Conservation (phyloP, 2,888 invertebrate species). For the Julus scanicus region DNA sequence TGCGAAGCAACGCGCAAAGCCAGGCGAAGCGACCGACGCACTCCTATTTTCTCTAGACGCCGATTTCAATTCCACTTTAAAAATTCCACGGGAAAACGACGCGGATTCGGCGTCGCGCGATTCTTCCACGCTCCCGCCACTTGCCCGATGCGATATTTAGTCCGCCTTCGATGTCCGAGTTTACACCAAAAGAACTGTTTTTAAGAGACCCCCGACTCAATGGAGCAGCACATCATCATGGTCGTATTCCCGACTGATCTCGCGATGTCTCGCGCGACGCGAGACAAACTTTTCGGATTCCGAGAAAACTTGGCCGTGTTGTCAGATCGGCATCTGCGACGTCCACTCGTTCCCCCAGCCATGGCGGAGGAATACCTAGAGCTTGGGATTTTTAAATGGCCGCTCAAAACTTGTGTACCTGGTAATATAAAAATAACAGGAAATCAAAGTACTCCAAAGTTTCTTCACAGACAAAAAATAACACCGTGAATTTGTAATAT, state of each 20-base stretch:
- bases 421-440: no score
- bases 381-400: no score
- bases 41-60: background rate
- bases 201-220: slow-evolving; percentile 1
- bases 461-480: no score
- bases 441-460: no score
- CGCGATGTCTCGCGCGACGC: background rate
- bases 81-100: background rate
- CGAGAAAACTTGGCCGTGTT: background rate
- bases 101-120: background rate
- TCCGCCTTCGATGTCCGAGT: background rate
- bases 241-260: background rate
- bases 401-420: no score
- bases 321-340: background rate
- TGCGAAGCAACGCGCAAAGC: no score
- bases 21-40: background rate
- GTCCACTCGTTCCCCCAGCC: background rate
- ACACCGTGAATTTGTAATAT: no score
- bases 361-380: no score
- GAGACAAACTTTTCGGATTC: background rate
- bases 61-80: background rate
- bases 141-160: background rate
- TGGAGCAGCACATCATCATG: background rate
- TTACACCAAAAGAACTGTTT: background rate
- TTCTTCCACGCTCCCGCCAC: background rate